These are phyloP conservation scores for Himalopsyche anomala DNA, from an alignment of 2,888 invertebrate species.

Conservation along the genomic window DNA sequence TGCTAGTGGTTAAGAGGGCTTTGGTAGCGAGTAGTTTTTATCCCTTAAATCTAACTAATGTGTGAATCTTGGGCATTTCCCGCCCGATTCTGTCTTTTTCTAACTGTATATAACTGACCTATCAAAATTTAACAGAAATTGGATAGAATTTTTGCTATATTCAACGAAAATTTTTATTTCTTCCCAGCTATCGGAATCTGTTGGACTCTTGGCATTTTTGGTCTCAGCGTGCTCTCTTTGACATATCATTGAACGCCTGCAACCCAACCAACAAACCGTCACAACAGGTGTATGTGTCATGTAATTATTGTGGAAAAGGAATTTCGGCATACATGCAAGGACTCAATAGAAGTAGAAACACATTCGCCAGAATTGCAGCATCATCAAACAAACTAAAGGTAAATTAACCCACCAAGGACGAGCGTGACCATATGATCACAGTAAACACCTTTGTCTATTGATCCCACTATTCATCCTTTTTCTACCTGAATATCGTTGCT, in stretches of 20 bases:
- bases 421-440: too few species aligned
- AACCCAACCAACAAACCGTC: slow-evolving; percentile 77
- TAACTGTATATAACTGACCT: too few species aligned
- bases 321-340: slow-evolving; percentile 88
- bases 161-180: background rate
- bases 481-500: too few species aligned
- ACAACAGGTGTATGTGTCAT: slow-evolving; percentile 87
- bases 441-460: too few species aligned
- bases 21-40: too few species aligned
- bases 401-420: too few species aligned
- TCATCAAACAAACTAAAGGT: slow-evolving; percentile 86
- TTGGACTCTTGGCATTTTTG: slow-evolving; percentile 91
- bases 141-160: background rate
- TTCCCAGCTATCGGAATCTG: slow-evolving; percentile 82
- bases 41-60: too few species aligned
- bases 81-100: too few species aligned
- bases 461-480: too few species aligned
- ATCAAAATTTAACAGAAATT: background rate
- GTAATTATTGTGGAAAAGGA: slow-evolving; percentile 96
- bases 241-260: slow-evolving; percentile 81
- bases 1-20: too few species aligned
- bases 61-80: too few species aligned
- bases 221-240: slow-evolving; percentile 88
- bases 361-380: slow-evolving; percentile 80
- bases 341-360: slow-evolving; percentile 78